Base-by-base conservation (phyloP, 2,888 invertebrate genomes). In the Listrodromus nycthemerus region DNA sequence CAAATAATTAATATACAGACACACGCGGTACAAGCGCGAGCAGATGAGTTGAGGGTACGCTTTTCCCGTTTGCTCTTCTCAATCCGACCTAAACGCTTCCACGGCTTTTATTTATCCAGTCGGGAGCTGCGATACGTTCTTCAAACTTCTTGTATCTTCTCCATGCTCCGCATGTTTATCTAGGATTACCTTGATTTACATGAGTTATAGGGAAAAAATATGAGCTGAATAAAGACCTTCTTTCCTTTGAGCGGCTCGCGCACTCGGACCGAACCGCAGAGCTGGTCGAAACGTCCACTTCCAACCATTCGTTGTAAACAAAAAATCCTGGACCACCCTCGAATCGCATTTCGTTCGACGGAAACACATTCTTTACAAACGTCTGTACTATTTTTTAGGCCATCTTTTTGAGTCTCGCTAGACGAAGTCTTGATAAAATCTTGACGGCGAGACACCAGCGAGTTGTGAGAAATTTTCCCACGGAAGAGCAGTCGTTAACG, bases 1-100 rank as follows among this genome's bases (percentile, higher is more conserved):
- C 90, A 85, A 90, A 90, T 90, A 89, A 91, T 91, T 91, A 91
- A 90, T 89, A 88, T 67, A 71, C 66, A 79, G 41, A n/a, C 55
- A 30, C 41, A 55, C 37, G 6, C 37, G 6, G 73, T n/a, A 41
- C 41, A 41, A 13, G 41, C 37, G 65, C 55, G 71, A 16, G 41
- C 61, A 67, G 6, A 55, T 37, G 41, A 48, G 21, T 33, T 48
- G 37, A 75, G 37, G n/a, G 52, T 67, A 13, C 30, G 37, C 61
- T n/a, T 50, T 50, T 67, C 30, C 52, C 67, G 63, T 83, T 83
- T 83, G 75, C 70, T 79, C 41, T 70, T 74, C 82, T 50, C 69
- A 37, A 66, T 67, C 33, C 61, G 73, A 61, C 70, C 16, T 52
- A 48, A 45, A 30, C 77, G 58, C 65, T 37, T 55, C 65, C 65